Evolutionary conservation across 2,888 invertebrate genomes (phyloP), one percentile per base, ranked within the genome.

Genomic region (Synanthedon andrenaeformis): DNA sequence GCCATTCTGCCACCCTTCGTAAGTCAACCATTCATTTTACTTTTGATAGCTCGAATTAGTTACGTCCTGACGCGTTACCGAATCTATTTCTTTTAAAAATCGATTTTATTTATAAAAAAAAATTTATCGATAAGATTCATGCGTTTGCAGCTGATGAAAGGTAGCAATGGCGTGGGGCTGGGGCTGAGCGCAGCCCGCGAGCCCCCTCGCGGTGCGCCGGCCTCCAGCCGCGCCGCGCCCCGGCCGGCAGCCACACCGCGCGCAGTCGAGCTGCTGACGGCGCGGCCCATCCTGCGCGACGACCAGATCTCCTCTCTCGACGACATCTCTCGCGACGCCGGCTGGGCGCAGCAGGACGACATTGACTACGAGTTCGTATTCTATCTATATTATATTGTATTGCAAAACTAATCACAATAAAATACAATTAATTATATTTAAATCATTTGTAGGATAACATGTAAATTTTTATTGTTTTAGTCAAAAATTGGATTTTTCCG

Each of bases 231-330:
- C 42, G 64, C 62, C 55, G 60, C 64, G 58, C 67, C 64, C 52
- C 75, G 75, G 61, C 65, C 72, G 59, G 74, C 82, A 56, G 70
- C 78, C 65, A 66, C 82, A 57, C 82, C 82, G 56, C 88, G 90
- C 53, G 90, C 90, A 65, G 89, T 90, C 52, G 92, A 92, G 62
- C 89, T 91, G 67, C 84, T 93, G 54, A 84, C 90, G 55, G 92
- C 94, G 61, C 90, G 94, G 54, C 95, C 97, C 57, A 97, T 98
- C 61, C 95, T 98, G 64, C 94, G 95, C 65, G 96, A 97, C 72
- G 96, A 97, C 75, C 96, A 97, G 79, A 90, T 98, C 66, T 95
- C 93, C 69, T 94, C 95, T 56, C 93, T 98, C 89, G 97, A 97
- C 81, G 94, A 96, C 72, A 94, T 97, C 63, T 91, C 94, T 50